Base-by-base conservation (phyloP, 1,140 invertebrate genomes). In the Heliconius eleuchia region DNA sequence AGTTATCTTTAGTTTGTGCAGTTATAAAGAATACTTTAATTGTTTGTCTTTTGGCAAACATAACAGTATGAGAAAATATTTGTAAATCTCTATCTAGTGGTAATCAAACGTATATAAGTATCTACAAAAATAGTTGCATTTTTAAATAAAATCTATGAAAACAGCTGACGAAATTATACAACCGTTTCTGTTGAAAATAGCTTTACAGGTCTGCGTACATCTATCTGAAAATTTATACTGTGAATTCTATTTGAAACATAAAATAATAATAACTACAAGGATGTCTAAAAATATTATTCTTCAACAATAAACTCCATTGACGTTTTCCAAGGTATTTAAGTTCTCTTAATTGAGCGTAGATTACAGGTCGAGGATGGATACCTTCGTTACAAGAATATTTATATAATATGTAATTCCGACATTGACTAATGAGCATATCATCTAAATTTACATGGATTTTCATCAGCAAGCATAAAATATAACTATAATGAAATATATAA, bases 101-200 rank as follows among this genome's bases (percentile, higher is more conserved):
- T 92, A 93, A 88, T 93, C 83, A 89, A 94, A 92, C 84, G 90
- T 90, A 92, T 92, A 93, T 92, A 92, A 87, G 91, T 92, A 92
- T 92, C 93, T 94, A 94, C 92, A 94, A 94, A 94, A 94, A 94
- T 94, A 94, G 93, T 92, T 93, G 88, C 90, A 92, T 92, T 93
- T 86, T 91, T 88, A 91, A 93, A 91, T 83, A 87, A 91, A 89
- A 86, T 88, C 77, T 79, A 88, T 85, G 86, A 89, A 90, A 92
- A 88, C 78, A 85, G 84, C 84, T 88, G 85, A 87, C 80, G 72
- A 89, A 91, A 86, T 86, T 79, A 87, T 86, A 85, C 80, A 80
- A 70, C 82, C 83, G 80, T 82, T 81, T 84, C 57, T 60, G 74
- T 83, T 73, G 77, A 86, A 83, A 85, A 76, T 77, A 77, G 76